Percentiles rank a stretch among this genome's conserved stretches.
phyloP scores from a whole-genome alignment of 2,797 vertebrate genomes.

The Hydrocynus forskahlii region DNA sequence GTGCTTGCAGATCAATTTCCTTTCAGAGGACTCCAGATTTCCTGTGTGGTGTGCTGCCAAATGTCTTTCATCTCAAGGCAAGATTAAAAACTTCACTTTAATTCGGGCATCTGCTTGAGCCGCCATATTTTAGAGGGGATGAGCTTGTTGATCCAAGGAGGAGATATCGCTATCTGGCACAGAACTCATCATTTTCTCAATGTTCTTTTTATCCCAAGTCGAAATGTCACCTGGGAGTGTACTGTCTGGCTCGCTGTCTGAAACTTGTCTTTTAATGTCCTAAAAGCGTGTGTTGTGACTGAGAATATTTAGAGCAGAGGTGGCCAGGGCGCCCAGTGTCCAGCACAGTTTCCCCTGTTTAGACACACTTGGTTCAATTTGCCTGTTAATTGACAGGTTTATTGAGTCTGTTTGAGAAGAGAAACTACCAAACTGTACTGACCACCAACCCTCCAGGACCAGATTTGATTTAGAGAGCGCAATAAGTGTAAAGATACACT shows the following conservation, averaged over 20 bases:
- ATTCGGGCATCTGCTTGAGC: conserved; percentile 1
- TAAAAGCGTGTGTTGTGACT: neutral
- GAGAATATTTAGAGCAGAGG: neutral
- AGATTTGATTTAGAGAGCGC: too few relatives aligned
- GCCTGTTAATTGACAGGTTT: too few relatives aligned
- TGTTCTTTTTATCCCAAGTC: conserved; percentile 33
- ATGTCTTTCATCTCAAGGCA: neutral
- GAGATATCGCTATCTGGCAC: neutral
- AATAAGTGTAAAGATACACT: too few relatives aligned
- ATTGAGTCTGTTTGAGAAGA: too few relatives aligned
- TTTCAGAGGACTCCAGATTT: conserved; percentile 12
- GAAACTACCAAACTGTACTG: too few relatives aligned
- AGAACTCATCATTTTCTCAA: conserved; percentile 3
- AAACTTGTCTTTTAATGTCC: neutral
- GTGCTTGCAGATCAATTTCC: conserved; percentile 1
- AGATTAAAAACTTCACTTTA: conserved; percentile 17
- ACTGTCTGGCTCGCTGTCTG: conserved; percentile 9
- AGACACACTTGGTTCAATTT: too few relatives aligned
- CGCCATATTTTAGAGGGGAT: neutral
- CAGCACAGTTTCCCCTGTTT: too few relatives aligned
- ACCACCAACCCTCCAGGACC: too few relatives aligned
- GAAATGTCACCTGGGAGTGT: conserved; percentile 10
- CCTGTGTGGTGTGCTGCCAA: neutral
- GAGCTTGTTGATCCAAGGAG: conserved; percentile 1
- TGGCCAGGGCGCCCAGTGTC: too few relatives aligned